Base-by-base conservation (phyloP, 2,888 invertebrate genomes). In the Falcaria lacertinaria region DNA sequence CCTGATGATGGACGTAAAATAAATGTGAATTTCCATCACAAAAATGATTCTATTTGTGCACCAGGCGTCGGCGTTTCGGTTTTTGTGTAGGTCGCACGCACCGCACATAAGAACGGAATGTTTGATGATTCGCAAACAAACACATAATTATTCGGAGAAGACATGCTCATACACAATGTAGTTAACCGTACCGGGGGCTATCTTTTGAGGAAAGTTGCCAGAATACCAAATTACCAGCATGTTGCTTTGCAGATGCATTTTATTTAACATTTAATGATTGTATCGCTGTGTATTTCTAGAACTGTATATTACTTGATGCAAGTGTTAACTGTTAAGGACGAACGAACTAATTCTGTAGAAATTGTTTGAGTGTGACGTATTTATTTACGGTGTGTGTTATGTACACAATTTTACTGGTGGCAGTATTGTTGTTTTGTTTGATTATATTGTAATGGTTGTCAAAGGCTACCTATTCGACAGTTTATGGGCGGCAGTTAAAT, bases 401-500 rank as follows among this genome's bases (percentile, higher is more conserved):
- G 25, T 35, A 14, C 13, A 33, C 37, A 37, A 33, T 33, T 34
- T 44, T 42, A 32, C 15, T 36, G 28, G 38, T 28, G 25, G 22
- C 34, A 40, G 46, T 46, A 42, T 49, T 55, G 48, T 55, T 64
- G 60, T 62, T 61, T 58, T 63, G 59, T 66, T 58, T 64, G 55
- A 60, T 64, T 59, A 60, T 66, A 59, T 56, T 62, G 66, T 63
- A 57, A 66, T 57, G 63, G 68, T 74, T 77, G 76, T 79, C 69
- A 70, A 69, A 74, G 75, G 73, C 37, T 76, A 65, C 66, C 74
- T 74, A 80, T 86, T 84, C 73, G 74, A 80, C 83, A 84, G 85
- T 88, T 89, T 89, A 89, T 89, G 85, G 87, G 79, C 77, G 80
- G 76, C 74, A 82, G 87, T 89, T 89, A 88, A 88, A 88, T 88